Evolutionary conservation across 2,888 invertebrate genomes (phyloP), one percentile per base, ranked within the genome.

Genomic region (Thyatira batis): DNA sequence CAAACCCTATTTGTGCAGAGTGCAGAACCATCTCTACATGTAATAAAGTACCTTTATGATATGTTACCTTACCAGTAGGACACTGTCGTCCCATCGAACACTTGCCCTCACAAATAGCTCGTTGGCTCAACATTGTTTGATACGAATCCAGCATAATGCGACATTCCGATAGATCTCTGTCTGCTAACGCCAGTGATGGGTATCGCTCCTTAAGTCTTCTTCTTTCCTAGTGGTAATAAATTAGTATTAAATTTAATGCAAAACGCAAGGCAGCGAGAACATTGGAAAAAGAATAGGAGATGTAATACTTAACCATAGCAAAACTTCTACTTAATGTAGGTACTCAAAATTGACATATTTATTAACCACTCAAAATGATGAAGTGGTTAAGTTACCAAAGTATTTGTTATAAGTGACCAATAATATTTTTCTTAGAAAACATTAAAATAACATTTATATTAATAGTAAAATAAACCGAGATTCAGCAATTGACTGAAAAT

Each of bases 31-130:
- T 8, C 1, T 45, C 21, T 45, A 45, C 20, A 45, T 23, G 11
- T 45, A 20, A 23, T 23, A 25, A 49, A 13, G 3, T 20, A 46
- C 28, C 13, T 25, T 4, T 43, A 20, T 11, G 10, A 20, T 17
- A 45, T 10, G 25, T 39, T 13, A 17, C 25, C 62, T 80, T 93
- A 87, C 97, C 97, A 70, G 97, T 97, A 6, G 97, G 97, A 87
- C 97, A 97, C 68, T 95, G 95, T 73, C 96, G 94, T 46, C 97
- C 97, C 92, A 97, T 94, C 3, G 95, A 93, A 80, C 97, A 97
- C 77, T 95, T 95, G 45, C 97, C 97, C 83, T 97, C 97, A 87
- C 97, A 97, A 60, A 97, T 96, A 71, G 96, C 95, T 59, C 94
- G 93, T 56, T 96, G 95, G 69, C 94, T 94, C 51, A 97, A 91